Evolutionary conservation across 2,113 vertebrate genomes (phyloP).

Genomic region (Aythya baeri): DNA sequence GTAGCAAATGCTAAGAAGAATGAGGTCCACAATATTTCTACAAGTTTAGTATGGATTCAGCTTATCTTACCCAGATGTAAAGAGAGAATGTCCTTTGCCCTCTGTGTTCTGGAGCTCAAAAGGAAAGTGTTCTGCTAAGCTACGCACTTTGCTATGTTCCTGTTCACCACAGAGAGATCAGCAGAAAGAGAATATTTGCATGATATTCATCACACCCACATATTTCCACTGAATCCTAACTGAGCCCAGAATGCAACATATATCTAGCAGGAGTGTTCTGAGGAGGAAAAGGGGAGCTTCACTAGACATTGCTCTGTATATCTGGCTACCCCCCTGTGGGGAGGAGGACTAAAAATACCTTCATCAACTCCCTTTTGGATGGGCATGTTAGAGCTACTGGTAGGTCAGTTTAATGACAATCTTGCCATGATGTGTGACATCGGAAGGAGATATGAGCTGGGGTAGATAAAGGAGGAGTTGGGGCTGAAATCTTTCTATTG

Average conservation of each 20-base stretch:
- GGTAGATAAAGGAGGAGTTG: not conserved
- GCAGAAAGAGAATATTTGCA: conserved; percentile 66
- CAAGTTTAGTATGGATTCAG: not conserved
- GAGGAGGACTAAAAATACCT: not conserved
- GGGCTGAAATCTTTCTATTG: not conserved
- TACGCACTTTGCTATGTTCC: not conserved
- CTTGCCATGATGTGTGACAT: not conserved
- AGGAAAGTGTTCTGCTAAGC: not conserved
- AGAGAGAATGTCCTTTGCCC: not conserved
- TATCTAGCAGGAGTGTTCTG: not conserved
- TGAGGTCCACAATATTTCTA: not conserved
- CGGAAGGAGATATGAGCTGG: not conserved
- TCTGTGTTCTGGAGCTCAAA: not conserved
- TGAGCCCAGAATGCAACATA: not conserved
- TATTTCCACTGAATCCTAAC: not conserved
- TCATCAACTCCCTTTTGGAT: not conserved
- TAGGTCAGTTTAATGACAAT: not conserved
- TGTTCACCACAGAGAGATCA: not conserved
- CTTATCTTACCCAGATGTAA: conserved; percentile 33
- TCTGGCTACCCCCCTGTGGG: not conserved
- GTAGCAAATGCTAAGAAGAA: not conserved
- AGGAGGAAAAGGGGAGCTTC: not conserved
- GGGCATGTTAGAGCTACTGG: not conserved
- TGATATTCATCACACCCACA: not conserved
- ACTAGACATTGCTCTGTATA: not conserved